Base-by-base conservation (phyloP, 2,113 vertebrate species). In the Psilopsiagon aymara region DNA sequence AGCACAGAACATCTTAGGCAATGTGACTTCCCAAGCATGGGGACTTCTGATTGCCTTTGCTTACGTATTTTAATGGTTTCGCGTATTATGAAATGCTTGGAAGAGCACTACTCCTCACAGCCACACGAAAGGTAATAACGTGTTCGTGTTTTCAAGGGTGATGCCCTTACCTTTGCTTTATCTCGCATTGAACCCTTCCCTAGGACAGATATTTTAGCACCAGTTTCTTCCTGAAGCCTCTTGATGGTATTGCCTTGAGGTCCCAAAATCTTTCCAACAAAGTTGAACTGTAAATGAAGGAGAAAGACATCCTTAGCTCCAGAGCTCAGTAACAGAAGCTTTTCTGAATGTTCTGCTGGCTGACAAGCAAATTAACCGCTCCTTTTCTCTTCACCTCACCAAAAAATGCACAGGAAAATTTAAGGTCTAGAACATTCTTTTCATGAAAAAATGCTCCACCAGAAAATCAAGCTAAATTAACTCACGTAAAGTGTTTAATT, bases 221-320 rank as follows among this genome's bases (percentile, higher is more conserved):
- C 98, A 51, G 98, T 98, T 94, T 98, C 98, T 49, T 98, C 98
- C 86, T 98, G 98, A 31, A 98, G 97, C 69, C 98, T 98, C 92
- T 99, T 99, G 96, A 99, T 99, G 76, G 99, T 99, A 97, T 99
- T 99, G 75, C 99, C 99, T 98, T 99, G 99, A 82, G 99, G 99
- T 96, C 99, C 99, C 97, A 99, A 97, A 97, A 99, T 99, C 97
- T 99, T 99, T 52, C 99, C 99, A 93, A 99, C 99, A 69, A 99
- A 99, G 96, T 99, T 99, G 97, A 99, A 99, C 99, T 99, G 96
- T 73, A 64, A 97, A 86, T 69, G 47, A 51, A 95, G 12, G 39
- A 86, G 43, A 63, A 19, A 51, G 31, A 55, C 27, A 63, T 57
- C 29, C 28, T 60, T 21, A 94, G 39, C 16, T 76, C 9, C 55